Percentiles rank a stretch among this genome's conserved stretches.
Evolutionary conservation across 2,888 invertebrate genomes (phyloP).

Genomic region (Thecophora atra): DNA sequence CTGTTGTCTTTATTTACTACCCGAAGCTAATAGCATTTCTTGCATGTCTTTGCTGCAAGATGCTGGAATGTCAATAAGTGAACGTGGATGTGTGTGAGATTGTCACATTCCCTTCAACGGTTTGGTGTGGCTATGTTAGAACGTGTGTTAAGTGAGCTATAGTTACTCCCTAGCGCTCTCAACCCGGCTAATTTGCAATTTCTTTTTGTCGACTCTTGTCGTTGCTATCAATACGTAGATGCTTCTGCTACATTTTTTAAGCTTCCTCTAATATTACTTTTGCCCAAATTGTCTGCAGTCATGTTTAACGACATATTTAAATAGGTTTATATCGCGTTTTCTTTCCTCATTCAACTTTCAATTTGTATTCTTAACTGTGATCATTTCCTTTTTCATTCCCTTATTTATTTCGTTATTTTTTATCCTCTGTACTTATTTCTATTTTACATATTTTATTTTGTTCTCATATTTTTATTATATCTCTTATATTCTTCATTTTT

Average conservation of each 20-base stretch:
- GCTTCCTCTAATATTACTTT: no score
- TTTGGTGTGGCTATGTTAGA: no score
- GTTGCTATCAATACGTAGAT: background rate
- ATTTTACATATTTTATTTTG: background rate
- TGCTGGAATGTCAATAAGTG: slow-evolving; percentile 2
- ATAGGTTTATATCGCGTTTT: no score
- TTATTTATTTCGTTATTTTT: background rate
- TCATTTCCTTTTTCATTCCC: no score
- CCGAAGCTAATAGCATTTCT: slow-evolving; percentile 29
- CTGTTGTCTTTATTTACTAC: slow-evolving; percentile 29
- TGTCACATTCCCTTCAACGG: background rate
- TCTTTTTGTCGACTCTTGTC: background rate
- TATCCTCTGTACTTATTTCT: background rate
- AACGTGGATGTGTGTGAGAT: background rate
- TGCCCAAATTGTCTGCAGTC: no score
- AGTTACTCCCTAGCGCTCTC: background rate
- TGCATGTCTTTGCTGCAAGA: slow-evolving; percentile 9
- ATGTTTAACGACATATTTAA: no score
- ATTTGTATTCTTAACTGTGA: no score
- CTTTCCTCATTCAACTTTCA: no score
- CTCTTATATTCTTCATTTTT: background rate
- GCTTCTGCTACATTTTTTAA: background rate
- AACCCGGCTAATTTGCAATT: slow-evolving; percentile 23
- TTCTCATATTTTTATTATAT: background rate
- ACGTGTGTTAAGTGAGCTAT: no score